phyloP scores from a whole-genome alignment of 2,113 vertebrate species.

The Chitala chitala region DNA sequence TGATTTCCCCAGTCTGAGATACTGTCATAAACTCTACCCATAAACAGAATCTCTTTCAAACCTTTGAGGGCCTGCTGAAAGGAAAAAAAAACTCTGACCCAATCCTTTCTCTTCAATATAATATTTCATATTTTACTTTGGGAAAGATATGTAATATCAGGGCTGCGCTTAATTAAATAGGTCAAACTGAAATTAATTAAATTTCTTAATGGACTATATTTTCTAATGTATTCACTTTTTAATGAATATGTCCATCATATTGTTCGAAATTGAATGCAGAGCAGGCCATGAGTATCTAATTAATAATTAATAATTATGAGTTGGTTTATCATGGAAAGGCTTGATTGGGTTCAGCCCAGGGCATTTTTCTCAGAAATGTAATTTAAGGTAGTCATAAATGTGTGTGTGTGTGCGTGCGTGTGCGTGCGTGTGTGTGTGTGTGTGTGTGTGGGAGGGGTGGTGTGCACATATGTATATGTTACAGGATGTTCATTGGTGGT shows the following conservation, averaged over 20 bases:
- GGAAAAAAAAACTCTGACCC: neutral
- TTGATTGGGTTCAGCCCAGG: conserved; percentile 21
- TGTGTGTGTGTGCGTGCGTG: neutral
- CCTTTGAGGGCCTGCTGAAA: neutral
- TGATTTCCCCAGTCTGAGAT: neutral
- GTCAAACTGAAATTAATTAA: conserved; percentile 26
- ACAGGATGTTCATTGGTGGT: neutral
- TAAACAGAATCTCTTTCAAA: conserved; percentile 9
- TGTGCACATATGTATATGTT: neutral
- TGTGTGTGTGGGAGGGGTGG: neutral
- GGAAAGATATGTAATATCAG: conserved; percentile 17
- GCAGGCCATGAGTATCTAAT: conserved; percentile 11
- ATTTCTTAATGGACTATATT: conserved; percentile 26
- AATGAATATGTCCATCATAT: conserved; percentile 32
- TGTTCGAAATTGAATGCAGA: conserved; percentile 18
- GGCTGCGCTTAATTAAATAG: conserved; percentile 18
- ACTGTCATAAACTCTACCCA: neutral
- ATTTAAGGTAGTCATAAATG: conserved; percentile 16
- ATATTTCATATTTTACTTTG: conserved; percentile 25
- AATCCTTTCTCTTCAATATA: conserved; percentile 15
- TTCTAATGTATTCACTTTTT: conserved; percentile 29
- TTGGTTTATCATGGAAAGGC: conserved; percentile 19
- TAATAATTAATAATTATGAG: conserved; percentile 25
- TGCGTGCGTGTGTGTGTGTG: neutral
- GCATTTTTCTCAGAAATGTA: conserved; percentile 14